Evolutionary conservation across 1,140 invertebrate genomes (phyloP).

Genomic region (Bombus cullumanus): DNA sequence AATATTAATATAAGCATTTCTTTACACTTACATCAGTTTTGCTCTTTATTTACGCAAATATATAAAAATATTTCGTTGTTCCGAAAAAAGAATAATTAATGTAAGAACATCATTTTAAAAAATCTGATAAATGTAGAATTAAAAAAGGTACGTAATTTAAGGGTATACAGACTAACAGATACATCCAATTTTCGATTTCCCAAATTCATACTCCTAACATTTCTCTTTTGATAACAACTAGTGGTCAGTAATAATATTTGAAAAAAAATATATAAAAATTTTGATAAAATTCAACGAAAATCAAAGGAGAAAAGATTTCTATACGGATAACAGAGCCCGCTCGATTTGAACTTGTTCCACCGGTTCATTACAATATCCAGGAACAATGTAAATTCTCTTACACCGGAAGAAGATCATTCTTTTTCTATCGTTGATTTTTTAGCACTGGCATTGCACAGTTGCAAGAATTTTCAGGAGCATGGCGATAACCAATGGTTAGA

Average conservation of each 20-base stretch:
- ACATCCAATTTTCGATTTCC: background rate
- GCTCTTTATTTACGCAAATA: background rate
- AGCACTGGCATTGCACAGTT: background rate
- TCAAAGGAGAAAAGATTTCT: background rate
- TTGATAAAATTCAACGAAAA: background rate
- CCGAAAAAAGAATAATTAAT: background rate
- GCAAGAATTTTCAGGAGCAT: background rate
- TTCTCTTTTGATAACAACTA: background rate
- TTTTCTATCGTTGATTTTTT: constrained; percentile 8
- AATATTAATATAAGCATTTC: constrained; percentile 1
- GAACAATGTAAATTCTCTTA: constrained; percentile 16
- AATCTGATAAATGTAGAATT: background rate
- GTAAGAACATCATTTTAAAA: background rate
- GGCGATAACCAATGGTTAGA: background rate
- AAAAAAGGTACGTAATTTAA: background rate
- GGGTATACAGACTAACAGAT: background rate
- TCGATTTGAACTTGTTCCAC: constrained; percentile 37
- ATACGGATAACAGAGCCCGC: constrained; percentile 28
- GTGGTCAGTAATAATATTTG: background rate
- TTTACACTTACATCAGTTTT: constrained; percentile 16
- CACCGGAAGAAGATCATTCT: constrained; percentile 25
- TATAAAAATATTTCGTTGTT: background rate
- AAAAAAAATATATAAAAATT: background rate
- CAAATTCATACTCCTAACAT: background rate
- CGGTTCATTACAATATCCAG: constrained; percentile 31